phyloP scores from a whole-genome alignment of 2,888 invertebrate genomes.

The Dyspetes luteomarginatus region DNA sequence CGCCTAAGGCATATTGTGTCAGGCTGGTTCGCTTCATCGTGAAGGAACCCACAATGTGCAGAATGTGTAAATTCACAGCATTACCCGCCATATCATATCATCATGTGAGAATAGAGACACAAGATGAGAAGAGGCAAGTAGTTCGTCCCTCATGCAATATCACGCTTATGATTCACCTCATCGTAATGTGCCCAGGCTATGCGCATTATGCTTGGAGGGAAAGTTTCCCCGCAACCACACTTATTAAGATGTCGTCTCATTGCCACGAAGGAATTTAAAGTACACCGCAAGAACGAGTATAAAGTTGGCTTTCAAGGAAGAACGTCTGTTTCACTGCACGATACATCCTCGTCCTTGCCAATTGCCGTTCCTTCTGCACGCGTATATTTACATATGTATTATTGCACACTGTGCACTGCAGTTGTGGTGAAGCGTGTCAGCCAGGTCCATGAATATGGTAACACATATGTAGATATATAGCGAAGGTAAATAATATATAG shows the following conservation, averaged over 20 bases:
- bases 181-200: constrained; percentile 10
- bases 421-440: background rate
- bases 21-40: constrained; percentile 13
- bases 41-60: background rate
- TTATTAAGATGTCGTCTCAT: constrained; percentile 81
- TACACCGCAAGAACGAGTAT: constrained; percentile 61
- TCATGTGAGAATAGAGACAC: constrained; percentile 22
- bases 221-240: constrained; percentile 79
- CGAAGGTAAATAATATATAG: background rate
- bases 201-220: constrained; percentile 67
- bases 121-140: constrained; percentile 19
- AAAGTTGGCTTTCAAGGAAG: constrained; percentile 5
- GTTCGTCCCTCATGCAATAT: constrained; percentile 51
- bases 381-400: constrained; percentile 8
- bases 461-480: background rate
- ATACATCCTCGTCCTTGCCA: constrained; percentile 30
- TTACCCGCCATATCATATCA: constrained; percentile 28
- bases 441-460: background rate
- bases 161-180: constrained; percentile 27
- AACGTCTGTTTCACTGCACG: background rate
- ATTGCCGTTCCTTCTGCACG: constrained; percentile 32
- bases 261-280: constrained; percentile 77
- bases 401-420: background rate
- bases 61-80: constrained; percentile 10
- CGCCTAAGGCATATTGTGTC: background rate